Conservation (phyloP, 2,113 vertebrate species). For the Antennarius striatus region DNA sequence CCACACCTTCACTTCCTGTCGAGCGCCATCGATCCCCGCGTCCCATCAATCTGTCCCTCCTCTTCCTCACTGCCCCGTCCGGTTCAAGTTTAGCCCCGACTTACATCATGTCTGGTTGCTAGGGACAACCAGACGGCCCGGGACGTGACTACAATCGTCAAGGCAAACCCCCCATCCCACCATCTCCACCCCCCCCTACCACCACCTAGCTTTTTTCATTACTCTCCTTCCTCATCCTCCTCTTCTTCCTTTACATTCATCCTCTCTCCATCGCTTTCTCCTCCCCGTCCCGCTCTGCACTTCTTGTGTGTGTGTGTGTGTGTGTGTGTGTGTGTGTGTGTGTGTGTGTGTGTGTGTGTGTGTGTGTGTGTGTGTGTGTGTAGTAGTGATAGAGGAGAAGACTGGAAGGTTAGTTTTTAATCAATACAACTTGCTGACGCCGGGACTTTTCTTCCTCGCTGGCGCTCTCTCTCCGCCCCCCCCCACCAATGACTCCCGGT, state of each 20-base stretch:
- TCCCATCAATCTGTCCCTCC: conserved; percentile 68
- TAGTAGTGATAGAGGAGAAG: conserved; percentile 88
- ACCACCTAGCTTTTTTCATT: conserved; percentile 45
- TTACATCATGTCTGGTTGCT: conserved; percentile 99
- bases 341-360: conserved; percentile 38
- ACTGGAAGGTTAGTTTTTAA: conserved; percentile 99
- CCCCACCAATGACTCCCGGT: conserved; percentile 13
- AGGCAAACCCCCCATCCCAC: conserved; percentile 75
- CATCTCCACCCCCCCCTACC: neutral
- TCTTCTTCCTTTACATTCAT: too few species aligned
- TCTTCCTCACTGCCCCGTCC: conserved; percentile 81
- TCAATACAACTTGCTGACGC: conserved; percentile 99
- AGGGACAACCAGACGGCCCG: conserved; percentile 93
- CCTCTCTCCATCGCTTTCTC: conserved; percentile 16
- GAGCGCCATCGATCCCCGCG: conserved; percentile 7
- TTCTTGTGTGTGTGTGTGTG: neutral
- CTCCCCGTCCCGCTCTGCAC: conserved; percentile 55
- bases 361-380: conserved; percentile 17
- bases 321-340: conserved; percentile 57
- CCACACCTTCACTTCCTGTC: too few species aligned
- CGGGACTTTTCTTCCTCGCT: conserved; percentile 86
- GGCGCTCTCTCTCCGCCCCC: conserved; percentile 81
- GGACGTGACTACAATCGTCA: conserved; percentile 98
- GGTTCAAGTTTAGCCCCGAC: conserved; percentile 97
- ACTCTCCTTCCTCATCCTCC: conserved; percentile 33